Base-by-base conservation (phyloP, 2,888 invertebrate genomes). In the Smittia sp. region DNA sequence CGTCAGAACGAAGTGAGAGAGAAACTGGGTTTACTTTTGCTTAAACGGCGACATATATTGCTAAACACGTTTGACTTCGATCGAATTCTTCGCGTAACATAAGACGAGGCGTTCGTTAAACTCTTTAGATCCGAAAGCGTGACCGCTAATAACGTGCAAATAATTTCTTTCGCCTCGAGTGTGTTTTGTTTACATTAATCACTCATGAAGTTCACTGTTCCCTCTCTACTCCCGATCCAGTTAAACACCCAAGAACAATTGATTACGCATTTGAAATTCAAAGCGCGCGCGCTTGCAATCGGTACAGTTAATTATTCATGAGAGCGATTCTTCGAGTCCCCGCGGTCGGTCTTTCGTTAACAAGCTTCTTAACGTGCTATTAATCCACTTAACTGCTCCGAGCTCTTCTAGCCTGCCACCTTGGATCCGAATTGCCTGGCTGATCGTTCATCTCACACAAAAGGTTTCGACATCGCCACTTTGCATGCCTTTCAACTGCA, bases 51-150 rank as follows among this genome's bases (percentile, higher is more conserved):
- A 58, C 58, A 58, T 58, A 52, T n/a, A 52, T 52, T 52, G 15
- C 52, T 6, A 4, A 52, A 52, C 18, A 58, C 6, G 11, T 20
- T 58, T 18, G 18, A 1, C n/a, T 58, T 58, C 18, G n/a, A 58
- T 58, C 3, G 18, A 7, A 58, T 58, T 13, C 6, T 58, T 58
- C 20, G 7, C 18, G 58, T 22, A 58, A 58, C n/a, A 22, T 22
- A 2, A 58, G 18, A 58, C 58, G 15, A 39, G 46, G 69, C 69
- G 69, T 41, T 54, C 69, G 41, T 69, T 69, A 69, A 46, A 46
- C 69, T 52, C 24, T 27, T 20, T 22, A 18, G 54, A 46, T 69
- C 24, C 24, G 69, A 69, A 69, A 69, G 69, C 69, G 69, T 69
- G 54, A 69, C 69, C 32, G 54, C n/a, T n/a, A 58, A 24, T 24